Evolutionary conservation across 2,888 invertebrate species (phyloP), one percentile per base, ranked within the genome.

Genomic region (Acleris literana): DNA sequence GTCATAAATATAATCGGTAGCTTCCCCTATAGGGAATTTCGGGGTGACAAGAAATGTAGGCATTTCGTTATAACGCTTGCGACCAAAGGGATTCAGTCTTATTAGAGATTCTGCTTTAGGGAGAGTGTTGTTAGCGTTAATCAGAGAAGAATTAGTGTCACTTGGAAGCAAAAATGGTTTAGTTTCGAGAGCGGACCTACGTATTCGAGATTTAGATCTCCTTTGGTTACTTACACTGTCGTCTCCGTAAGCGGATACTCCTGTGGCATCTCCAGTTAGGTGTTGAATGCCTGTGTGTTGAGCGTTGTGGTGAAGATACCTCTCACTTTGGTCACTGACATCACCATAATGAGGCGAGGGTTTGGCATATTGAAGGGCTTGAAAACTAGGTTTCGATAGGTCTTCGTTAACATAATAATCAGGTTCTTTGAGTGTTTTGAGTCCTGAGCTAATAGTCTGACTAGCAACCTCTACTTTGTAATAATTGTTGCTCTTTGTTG

Each of bases 191-290:
- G 75, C 69, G 11, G 82, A 71, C 62, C 82, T 74, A 71, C 75
- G 74, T 20, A 72, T 77, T 65, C 67, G 69, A 49, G n/a, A 5
- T 29, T 63, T 48, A 16, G 22, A 3, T 54, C 49, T 64, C 29
- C 61, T 48, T 44, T 7, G 13, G 25, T 62, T 89, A 91, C 92
- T 92, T 88, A 92, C 92, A 72, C 86, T 84, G 20, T 90, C 86
- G 25, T 87, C 86, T 59, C 82, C 86, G 59, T 87, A 90, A 1
- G 90, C 91, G 22, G 91, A 86, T 0, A 87, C 82, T 62, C 85
- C 88, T 1, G 83, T 83, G 1, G 91, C 91, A 70, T 92, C 90
- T 70, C 83, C 83, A 63, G 79, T 76, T 69, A 92, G 79, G 78
- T 89, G 91, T 61, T 88, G 88, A 4, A 92, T 80, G 16, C 89